phyloP scores from a whole-genome alignment of 2,797 vertebrate genomes.

The Carapus acus region DNA sequence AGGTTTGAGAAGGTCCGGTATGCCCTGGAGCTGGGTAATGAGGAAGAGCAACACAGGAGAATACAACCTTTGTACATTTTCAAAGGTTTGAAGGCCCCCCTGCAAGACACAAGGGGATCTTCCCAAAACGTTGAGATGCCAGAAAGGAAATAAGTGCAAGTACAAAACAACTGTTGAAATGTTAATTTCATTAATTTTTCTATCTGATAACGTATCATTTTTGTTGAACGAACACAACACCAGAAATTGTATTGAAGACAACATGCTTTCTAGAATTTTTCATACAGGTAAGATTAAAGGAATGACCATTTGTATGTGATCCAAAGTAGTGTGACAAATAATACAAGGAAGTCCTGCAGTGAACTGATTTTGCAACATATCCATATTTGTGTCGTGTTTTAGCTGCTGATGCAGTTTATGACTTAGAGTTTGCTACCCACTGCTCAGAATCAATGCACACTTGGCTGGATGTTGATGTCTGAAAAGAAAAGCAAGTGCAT shows the following conservation, averaged over 20 bases:
- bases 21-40: constrained; percentile 74
- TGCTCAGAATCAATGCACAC: constrained; percentile 34
- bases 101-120: constrained; percentile 58
- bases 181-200: too few relatives aligned
- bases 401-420: not conserved
- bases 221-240: too few relatives aligned
- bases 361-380: too few relatives aligned
- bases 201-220: too few relatives aligned
- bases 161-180: not conserved
- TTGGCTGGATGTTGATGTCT: constrained; percentile 30
- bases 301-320: too few relatives aligned
- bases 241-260: too few relatives aligned
- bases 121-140: constrained; percentile 30
- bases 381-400: not conserved
- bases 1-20: constrained; percentile 63
- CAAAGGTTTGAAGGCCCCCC: constrained; percentile 54
- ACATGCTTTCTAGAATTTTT: too few relatives aligned
- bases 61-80: constrained; percentile 64
- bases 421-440: constrained; percentile 10
- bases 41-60: constrained; percentile 73
- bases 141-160: constrained; percentile 24
- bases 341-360: too few relatives aligned
- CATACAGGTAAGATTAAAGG: too few relatives aligned
- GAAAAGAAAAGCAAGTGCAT: constrained; percentile 58
- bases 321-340: too few relatives aligned